phyloP scores from a whole-genome alignment of 2,888 invertebrate species.

The Seira ritae region DNA sequence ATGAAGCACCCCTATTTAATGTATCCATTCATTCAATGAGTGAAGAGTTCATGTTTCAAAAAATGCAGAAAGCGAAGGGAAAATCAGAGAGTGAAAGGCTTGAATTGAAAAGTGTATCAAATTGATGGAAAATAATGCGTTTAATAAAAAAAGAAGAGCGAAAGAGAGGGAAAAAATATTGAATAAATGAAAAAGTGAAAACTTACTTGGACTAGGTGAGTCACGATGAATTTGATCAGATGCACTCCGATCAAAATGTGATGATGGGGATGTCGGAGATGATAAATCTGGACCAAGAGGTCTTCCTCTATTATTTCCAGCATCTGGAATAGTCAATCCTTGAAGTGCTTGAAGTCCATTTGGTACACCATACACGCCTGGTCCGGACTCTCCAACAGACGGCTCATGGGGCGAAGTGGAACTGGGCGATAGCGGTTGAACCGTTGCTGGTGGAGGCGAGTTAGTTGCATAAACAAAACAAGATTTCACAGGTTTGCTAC shows the following conservation, averaged over 20 bases:
- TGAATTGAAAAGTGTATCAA: conserved; percentile 46
- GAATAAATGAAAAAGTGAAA: conserved; percentile 31
- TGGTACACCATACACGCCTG: conserved; percentile 65
- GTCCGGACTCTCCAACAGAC: conserved; percentile 24
- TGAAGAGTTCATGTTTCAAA: conserved; percentile 3
- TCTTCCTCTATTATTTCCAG: conserved; percentile 60
- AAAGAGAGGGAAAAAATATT: conserved; percentile 7
- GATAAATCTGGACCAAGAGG: conserved; percentile 61
- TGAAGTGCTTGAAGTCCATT: conserved; percentile 69
- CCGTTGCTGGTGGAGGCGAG: conserved; percentile 47
- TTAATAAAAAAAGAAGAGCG: not conserved
- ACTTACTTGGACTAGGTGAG: conserved; percentile 73
- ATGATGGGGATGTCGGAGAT: conserved; percentile 44
- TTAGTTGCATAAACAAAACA: too few relatives aligned
- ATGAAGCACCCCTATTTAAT: not conserved
- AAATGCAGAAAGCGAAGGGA: not conserved
- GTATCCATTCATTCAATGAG: not conserved
- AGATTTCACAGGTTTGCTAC: too few relatives aligned
- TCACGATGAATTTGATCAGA: conserved; percentile 60
- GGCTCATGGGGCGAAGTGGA: conserved; percentile 65
- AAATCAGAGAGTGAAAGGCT: conserved; percentile 10
- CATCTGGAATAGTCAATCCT: conserved; percentile 58
- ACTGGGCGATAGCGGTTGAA: conserved; percentile 65
- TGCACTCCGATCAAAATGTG: conserved; percentile 68
- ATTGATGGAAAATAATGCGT: conserved; percentile 38